Conservation (phyloP, 2,888 invertebrate species). For the Tolmerus cingulatus region DNA sequence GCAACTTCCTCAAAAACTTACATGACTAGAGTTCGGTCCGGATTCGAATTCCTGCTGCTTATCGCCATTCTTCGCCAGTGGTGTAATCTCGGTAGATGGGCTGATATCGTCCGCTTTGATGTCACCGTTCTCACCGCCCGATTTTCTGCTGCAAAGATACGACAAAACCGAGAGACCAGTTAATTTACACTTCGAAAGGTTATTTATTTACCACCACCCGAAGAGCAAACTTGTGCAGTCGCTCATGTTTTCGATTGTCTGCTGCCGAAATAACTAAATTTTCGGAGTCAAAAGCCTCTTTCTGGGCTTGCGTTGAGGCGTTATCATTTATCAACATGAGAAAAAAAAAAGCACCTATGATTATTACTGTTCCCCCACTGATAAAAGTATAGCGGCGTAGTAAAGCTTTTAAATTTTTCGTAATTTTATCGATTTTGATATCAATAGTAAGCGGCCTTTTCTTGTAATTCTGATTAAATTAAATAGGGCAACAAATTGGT, state of each 20-base stretch:
- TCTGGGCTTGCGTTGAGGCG: background rate
- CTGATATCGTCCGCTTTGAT: background rate
- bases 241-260: background rate
- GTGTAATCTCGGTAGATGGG: constrained; percentile 6
- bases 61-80: background rate
- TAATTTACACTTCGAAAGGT: background rate
- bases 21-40: constrained; percentile 51
- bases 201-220: constrained; percentile 10
- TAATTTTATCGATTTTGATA: background rate
- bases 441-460: background rate
- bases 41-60: constrained; percentile 45
- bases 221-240: background rate
- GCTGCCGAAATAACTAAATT: constrained; percentile 3
- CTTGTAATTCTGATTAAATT: background rate
- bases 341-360: background rate
- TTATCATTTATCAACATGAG: constrained; percentile 20
- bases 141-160: background rate
- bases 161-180: background rate
- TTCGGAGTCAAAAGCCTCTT: background rate
- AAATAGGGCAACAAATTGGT: background rate
- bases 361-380: background rate
- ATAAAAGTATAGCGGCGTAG: background rate
- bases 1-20: constrained; percentile 45
- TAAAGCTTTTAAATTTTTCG: background rate
- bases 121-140: background rate